Conservation (phyloP, 2,113 vertebrate species). For the Platysternon megacephalum region DNA sequence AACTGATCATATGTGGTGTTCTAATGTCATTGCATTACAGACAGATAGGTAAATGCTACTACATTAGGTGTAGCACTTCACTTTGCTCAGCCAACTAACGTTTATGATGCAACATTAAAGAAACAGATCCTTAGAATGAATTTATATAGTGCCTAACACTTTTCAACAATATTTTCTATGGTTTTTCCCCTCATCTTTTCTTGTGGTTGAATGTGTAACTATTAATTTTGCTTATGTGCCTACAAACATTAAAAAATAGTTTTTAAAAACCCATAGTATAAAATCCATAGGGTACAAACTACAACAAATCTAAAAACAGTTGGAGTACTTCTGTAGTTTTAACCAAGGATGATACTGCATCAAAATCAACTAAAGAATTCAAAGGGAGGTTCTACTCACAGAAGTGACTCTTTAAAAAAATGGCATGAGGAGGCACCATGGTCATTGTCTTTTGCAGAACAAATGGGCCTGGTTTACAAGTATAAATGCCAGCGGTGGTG, state of each 20-base stretch:
- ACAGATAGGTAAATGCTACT: background rate
- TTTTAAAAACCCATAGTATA: background rate
- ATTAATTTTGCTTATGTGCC: background rate
- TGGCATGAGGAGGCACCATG: background rate
- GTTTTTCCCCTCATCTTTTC: background rate
- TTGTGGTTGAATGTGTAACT: background rate
- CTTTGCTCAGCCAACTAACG: background rate
- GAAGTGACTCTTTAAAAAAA: background rate
- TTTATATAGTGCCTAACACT: background rate
- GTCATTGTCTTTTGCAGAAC: background rate
- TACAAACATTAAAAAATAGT: background rate
- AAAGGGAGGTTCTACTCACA: background rate
- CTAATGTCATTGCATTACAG: background rate
- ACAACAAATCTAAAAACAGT: background rate
- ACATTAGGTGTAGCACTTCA: background rate
- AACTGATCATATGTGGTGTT: background rate
- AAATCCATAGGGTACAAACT: background rate
- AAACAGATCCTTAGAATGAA: background rate
- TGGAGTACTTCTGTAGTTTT: background rate
- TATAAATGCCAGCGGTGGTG: background rate
- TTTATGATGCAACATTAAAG: background rate
- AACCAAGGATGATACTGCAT: background rate
- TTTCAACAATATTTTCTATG: background rate
- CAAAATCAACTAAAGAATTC: background rate
- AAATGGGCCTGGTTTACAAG: background rate